These are phyloP conservation scores for Actenoides lindsayi DNA, from an alignment of 2,113 vertebrate species.

Conservation along the genomic window DNA sequence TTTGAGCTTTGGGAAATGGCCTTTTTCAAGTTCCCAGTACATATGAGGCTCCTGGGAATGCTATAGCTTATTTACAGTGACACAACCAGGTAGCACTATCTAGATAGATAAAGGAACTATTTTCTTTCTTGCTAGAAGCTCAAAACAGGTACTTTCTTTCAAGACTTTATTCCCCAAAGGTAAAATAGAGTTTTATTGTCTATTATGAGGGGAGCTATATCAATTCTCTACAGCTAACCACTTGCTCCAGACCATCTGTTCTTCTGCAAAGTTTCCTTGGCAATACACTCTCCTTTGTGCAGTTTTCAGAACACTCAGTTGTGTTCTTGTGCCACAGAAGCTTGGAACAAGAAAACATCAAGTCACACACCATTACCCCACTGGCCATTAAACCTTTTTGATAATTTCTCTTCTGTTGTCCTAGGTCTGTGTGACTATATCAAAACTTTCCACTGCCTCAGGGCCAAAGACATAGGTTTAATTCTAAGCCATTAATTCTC, in stretches of 20 bases:
- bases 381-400: neutral
- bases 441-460: neutral
- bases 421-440: neutral
- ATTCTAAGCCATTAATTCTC: neutral
- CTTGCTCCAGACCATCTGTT: slow-evolving; percentile 11
- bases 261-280: neutral
- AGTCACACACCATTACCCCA: neutral
- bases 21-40: neutral
- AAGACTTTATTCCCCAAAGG: slow-evolving; percentile 9
- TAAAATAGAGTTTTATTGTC: slow-evolving; percentile 2
- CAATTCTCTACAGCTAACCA: neutral
- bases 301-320: neutral
- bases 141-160: neutral
- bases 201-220: neutral
- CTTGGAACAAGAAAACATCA: neutral
- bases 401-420: neutral
- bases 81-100: neutral
- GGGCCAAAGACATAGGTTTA: neutral
- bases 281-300: neutral
- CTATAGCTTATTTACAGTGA: neutral
- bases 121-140: neutral
- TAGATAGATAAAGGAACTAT: neutral
- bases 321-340: neutral
- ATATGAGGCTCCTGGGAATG: neutral
- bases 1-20: neutral